Conservation (phyloP, 2,797 vertebrate species). For the Toxotes lorentzi region DNA sequence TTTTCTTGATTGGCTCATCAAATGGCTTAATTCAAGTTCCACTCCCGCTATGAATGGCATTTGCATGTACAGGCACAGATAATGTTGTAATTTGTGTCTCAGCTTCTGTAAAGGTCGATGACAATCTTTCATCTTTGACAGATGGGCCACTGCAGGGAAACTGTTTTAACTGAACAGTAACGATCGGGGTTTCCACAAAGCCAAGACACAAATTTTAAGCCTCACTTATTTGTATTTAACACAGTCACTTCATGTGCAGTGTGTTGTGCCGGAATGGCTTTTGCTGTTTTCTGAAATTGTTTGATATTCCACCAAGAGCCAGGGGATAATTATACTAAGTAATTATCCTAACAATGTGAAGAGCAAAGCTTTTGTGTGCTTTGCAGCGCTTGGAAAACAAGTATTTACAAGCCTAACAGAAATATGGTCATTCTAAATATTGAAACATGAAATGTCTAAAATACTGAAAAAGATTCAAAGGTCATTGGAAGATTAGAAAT, state of each 20-base stretch:
- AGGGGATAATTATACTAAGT: conserved; percentile 19
- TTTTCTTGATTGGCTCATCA: conserved; percentile 55
- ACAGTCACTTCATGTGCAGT: conserved; percentile 1
- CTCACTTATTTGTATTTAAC: conserved; percentile 26
- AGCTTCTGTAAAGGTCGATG: conserved; percentile 54
- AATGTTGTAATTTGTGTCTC: conserved; percentile 44
- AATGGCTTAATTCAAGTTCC: conserved; percentile 57
- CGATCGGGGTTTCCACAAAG: conserved; percentile 16
- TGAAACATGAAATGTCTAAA: background rate
- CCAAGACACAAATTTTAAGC: background rate
- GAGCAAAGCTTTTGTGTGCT: conserved; percentile 23
- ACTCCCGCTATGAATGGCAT: conserved; percentile 60
- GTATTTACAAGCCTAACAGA: conserved; percentile 11
- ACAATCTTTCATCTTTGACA: conserved; percentile 25
- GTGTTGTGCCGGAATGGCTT: background rate
- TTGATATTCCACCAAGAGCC: conserved; percentile 28
- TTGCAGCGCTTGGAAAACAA: conserved; percentile 9
- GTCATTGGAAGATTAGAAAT: background rate
- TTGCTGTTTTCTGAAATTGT: conserved; percentile 28
- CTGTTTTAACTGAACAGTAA: conserved; percentile 12
- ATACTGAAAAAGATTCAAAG: background rate
- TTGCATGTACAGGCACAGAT: conserved; percentile 40
- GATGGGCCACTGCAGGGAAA: conserved; percentile 20
- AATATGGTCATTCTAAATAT: background rate
- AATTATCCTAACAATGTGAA: conserved; percentile 42